A percentile compares a stretch with the other conserved stretches of the same genome.
Conservation (phyloP, 2,888 invertebrate genomes). For the Leucophenga maculata region DNA sequence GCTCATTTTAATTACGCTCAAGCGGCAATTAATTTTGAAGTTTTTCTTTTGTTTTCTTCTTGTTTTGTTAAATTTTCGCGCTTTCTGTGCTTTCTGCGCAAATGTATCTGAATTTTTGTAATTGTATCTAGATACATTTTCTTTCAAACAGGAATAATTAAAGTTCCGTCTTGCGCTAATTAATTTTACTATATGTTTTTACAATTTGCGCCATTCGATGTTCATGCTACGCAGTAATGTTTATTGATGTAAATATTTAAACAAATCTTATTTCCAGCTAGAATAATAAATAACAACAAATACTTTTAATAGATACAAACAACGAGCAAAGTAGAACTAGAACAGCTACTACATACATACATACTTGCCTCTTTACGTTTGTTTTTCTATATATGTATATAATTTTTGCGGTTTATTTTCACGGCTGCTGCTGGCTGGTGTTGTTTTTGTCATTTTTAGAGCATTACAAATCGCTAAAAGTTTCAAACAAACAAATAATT, state of each 20-base stretch:
- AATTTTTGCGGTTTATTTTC: slow-evolving; percentile 4
- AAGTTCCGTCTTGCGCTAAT: slow-evolving; percentile 31
- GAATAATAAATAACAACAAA: slow-evolving; percentile 28
- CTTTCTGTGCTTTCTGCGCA: neutral
- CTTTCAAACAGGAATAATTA: neutral
- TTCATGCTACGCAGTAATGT: too few relatives aligned
- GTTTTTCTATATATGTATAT: too few relatives aligned
- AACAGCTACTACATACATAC: too few relatives aligned
- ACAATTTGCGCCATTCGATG: too few relatives aligned
- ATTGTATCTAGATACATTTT: slow-evolving; percentile 10
- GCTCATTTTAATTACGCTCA: slow-evolving; percentile 55
- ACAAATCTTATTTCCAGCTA: slow-evolving; percentile 18
- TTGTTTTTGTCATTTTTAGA: slow-evolving; percentile 17
- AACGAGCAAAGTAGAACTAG: too few relatives aligned
- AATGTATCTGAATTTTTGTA: neutral
- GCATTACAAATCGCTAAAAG: slow-evolving; percentile 11
- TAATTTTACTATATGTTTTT: too few relatives aligned
- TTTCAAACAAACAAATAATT: too few relatives aligned
- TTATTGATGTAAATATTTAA: too few relatives aligned
- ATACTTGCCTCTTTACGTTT: too few relatives aligned
- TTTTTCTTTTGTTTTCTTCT: slow-evolving; percentile 35
- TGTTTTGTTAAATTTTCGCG: slow-evolving; percentile 18
- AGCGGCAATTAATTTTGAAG: slow-evolving; percentile 57
- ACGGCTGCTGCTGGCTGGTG: too few relatives aligned
- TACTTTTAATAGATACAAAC: neutral